Conservation (phyloP, 2,888 invertebrate species). For the Platerodrilus igneus region DNA sequence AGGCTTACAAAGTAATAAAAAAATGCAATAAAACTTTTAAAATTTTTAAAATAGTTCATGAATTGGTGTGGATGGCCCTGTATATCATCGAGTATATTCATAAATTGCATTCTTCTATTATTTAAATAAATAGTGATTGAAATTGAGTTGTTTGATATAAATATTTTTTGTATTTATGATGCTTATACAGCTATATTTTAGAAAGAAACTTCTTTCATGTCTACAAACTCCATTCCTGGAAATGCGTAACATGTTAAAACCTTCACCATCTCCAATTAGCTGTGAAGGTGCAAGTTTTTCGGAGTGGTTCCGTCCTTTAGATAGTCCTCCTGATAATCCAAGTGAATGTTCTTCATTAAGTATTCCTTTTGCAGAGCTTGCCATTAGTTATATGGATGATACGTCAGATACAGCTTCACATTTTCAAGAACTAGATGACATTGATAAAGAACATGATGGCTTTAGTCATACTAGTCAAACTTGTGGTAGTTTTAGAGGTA, state of each 20-base stretch:
- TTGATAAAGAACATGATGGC: slow-evolving; percentile 32
- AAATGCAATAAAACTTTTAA: too few species aligned
- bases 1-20: too few species aligned
- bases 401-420: slow-evolving; percentile 41
- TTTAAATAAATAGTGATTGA: too few species aligned
- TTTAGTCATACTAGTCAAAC: slow-evolving; percentile 35
- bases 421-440: slow-evolving; percentile 28
- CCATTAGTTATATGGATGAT: slow-evolving; percentile 47
- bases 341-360: slow-evolving; percentile 47
- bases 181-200: slow-evolving; percentile 38
- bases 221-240: slow-evolving; percentile 56
- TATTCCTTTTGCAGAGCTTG: slow-evolving; percentile 45
- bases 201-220: slow-evolving; percentile 56
- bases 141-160: too few species aligned
- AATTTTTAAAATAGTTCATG: too few species aligned
- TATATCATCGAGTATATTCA: too few species aligned
- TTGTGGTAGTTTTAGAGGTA: slow-evolving; percentile 41
- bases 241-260: slow-evolving; percentile 55
- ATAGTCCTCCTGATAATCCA: slow-evolving; percentile 29
- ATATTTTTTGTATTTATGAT: too few species aligned
- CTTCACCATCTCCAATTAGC: slow-evolving; percentile 46
- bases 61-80: too few species aligned
- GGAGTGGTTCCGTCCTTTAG: slow-evolving; percentile 45
- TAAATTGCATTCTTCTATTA: too few species aligned
- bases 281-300: slow-evolving; percentile 45